Conservation (phyloP, 2,888 invertebrate genomes). For the Gonocerus acuteangulatus region DNA sequence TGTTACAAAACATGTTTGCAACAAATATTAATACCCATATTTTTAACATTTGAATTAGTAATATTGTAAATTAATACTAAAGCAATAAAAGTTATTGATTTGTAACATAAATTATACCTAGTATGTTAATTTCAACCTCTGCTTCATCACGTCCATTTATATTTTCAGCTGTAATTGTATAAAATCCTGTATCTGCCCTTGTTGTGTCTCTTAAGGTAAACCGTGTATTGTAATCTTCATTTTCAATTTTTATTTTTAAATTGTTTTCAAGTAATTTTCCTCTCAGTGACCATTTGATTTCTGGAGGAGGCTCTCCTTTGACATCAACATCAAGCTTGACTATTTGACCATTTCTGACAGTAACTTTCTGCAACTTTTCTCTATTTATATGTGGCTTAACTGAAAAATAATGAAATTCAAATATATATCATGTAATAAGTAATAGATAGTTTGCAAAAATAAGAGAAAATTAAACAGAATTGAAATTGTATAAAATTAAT, state of each 20-base stretch:
- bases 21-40: too few species aligned
- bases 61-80: too few species aligned
- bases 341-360: conserved; percentile 81
- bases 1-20: too few species aligned
- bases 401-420: conserved; percentile 46
- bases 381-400: conserved; percentile 94
- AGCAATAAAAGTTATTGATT: too few species aligned
- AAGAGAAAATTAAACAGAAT: too few species aligned
- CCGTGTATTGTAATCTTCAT: conserved; percentile 86
- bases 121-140: conserved; percentile 80
- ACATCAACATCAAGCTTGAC: conserved; percentile 91
- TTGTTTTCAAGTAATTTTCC: conserved; percentile 59
- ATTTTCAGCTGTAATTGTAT: conserved; percentile 86
- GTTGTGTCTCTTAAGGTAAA: conserved; percentile 70
- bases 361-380: conserved; percentile 79
- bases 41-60: too few species aligned
- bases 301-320: conserved; percentile 94
- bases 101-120: conserved; percentile 56
- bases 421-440: not conserved
- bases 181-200: conserved; percentile 81
- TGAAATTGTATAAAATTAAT: too few species aligned
- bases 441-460: too few species aligned
- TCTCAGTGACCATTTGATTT: conserved; percentile 69
- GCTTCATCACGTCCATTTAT: conserved; percentile 90
- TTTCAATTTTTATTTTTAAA: conserved; percentile 67